Evolutionary conservation across 2,888 invertebrate species (phyloP).

Genomic region (Campopleginae sp.): DNA sequence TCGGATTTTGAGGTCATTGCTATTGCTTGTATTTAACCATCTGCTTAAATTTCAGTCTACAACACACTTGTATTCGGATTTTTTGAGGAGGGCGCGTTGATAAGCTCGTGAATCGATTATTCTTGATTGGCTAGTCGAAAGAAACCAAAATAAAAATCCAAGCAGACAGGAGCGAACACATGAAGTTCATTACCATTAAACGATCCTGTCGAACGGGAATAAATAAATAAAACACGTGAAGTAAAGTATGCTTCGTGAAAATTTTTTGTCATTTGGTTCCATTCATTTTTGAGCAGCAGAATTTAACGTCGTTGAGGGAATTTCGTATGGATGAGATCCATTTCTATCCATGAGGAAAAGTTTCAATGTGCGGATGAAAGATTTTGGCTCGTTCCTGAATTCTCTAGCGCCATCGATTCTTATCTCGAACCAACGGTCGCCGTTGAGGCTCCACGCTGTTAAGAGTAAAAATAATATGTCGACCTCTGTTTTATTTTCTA

Average conservation of each 20-base stretch:
- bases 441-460: background rate
- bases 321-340: background rate
- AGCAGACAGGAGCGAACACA: background rate
- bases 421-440: background rate
- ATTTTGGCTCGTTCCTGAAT: background rate
- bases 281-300: background rate
- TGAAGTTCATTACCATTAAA: background rate
- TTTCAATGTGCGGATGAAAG: background rate
- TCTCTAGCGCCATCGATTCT: background rate
- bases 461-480: background rate
- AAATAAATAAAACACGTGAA: background rate
- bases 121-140: background rate
- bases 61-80: background rate
- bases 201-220: background rate
- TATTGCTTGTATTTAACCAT: background rate
- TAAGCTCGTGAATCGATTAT: background rate
- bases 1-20: background rate
- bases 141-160: background rate
- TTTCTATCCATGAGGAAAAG: background rate
- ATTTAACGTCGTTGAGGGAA: background rate
- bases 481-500: background rate
- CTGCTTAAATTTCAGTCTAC: background rate
- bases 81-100: background rate
- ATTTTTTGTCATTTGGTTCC: background rate
- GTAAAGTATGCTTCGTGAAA: background rate